These are phyloP conservation scores for Coturnix japonica DNA, from an alignment of 2,113 vertebrate species.

Conservation along the genomic window DNA sequence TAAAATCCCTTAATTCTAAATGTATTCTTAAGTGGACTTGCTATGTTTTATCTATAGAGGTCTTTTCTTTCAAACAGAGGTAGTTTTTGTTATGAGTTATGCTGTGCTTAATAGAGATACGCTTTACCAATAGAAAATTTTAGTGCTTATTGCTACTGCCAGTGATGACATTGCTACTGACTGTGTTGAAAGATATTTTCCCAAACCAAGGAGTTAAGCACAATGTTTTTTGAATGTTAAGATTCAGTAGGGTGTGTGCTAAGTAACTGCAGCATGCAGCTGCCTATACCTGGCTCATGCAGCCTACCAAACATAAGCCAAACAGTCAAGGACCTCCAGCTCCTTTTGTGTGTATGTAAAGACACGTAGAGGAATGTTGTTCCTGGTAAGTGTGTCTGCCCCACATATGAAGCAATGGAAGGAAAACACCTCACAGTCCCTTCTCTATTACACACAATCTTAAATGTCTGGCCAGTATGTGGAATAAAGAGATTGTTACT, in stretches of 20 bases:
- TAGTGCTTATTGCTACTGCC: neutral
- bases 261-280: neutral
- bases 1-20: neutral
- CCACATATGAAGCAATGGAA: neutral
- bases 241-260: neutral
- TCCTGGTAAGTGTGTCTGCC: neutral
- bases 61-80: neutral
- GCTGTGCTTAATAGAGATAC: neutral
- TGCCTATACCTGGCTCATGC: rapidly evolving
- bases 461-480: rapidly evolving
- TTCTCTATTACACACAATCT: rapidly evolving
- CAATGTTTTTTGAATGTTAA: neutral
- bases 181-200: neutral
- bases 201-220: neutral
- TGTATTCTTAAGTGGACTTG: neutral
- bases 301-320: rapidly evolving
- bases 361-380: neutral
- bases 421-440: neutral
- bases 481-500: rapidly evolving
- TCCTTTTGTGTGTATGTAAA: neutral
- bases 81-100: neutral
- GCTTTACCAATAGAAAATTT: neutral
- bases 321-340: rapidly evolving
- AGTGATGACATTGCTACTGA: neutral
- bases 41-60: neutral